A percentile compares a stretch with the other conserved stretches of the same genome.
Evolutionary conservation across 2,113 vertebrate species (phyloP).

Genomic region (Hippolais icterina): DNA sequence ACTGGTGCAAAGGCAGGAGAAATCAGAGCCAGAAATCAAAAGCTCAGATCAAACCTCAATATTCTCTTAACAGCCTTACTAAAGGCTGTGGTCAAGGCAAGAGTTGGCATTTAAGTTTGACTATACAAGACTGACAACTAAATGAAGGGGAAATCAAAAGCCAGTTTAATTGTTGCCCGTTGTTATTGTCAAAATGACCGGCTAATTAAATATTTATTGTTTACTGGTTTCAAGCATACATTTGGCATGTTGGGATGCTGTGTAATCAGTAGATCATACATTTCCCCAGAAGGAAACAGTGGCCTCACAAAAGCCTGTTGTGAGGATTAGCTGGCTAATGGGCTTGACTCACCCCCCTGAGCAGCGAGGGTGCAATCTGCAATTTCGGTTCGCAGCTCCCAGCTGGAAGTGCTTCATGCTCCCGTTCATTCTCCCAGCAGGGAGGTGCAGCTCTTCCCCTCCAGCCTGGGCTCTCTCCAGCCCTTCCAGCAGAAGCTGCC

Average conservation of each 20-base stretch:
- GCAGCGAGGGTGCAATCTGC: constrained; percentile 19
- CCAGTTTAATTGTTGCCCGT: constrained; percentile 53
- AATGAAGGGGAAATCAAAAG: constrained; percentile 61
- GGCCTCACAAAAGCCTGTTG: constrained; percentile 44
- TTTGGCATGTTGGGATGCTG: constrained; percentile 38
- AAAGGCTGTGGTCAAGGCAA: constrained; percentile 1
- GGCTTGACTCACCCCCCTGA: neutral
- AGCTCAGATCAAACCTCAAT: constrained; percentile 38
- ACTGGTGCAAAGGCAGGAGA: neutral
- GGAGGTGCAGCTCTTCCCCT: neutral
- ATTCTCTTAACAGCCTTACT: constrained; percentile 9
- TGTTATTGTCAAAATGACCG: constrained; percentile 50
- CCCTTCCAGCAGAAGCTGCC: constrained; percentile 17
- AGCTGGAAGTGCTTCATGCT: constrained; percentile 15
- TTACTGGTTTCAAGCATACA: constrained; percentile 50
- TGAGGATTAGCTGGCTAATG: constrained; percentile 47
- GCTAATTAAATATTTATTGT: constrained; percentile 71
- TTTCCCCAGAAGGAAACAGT: constrained; percentile 28
- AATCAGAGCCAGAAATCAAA: constrained; percentile 33
- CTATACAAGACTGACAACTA: constrained; percentile 32
- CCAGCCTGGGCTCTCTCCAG: neutral
- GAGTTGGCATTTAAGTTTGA: constrained; percentile 4
- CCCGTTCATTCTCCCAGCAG: neutral
- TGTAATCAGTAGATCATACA: constrained; percentile 53
- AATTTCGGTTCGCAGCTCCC: neutral